Base-by-base conservation (phyloP, 2,113 vertebrate species). In the Mesocricetus auratus region DNA sequence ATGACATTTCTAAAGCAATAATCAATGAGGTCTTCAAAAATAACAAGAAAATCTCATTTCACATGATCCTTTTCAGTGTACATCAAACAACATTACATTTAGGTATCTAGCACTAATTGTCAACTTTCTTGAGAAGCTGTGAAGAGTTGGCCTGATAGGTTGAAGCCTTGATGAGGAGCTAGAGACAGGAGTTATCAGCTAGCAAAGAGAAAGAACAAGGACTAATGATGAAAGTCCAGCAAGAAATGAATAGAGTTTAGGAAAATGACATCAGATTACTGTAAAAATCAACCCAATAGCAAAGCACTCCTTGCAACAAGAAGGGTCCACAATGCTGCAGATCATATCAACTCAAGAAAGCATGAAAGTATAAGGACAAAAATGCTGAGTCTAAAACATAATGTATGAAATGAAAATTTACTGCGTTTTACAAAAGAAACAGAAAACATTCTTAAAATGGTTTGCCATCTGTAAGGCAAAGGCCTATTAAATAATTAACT, bases 391-490 rank as follows among this genome's bases (percentile, higher is more conserved):
- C 21, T n/a, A 33, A 31, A 87, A 26, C 22, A n/a, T 56, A 56
- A 56, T 22, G 42, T 47, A 42, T 26, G 11, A 64, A 64, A 77
- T 93, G 45, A 81, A 36, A 45, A 47, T 87, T 45, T 16, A 39
- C 29, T 83, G 19, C 3, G 79, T 79, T 89, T 94, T 50, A 56
- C 26, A 92, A 53, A 62, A 13, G 50, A 69, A 88, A 90, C 31
- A 82, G 1, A 78, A 83, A 66, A 22, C 26, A 58, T 94, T 66
- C 15, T 68, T 64, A 56, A 62, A 87, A 91, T 6, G 4, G 69
- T 77, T 91, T 93, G 42, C 75, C 78, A 88, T 83, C 45, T 73
- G 77, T 83, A 89, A 95, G 66, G 73, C 33, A 79, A 91, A 91
- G 53, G 77, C 13, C 26, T 68, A 53, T 68, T 90, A 82, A 86